Evolutionary conservation across 2,888 invertebrate species (phyloP), one percentile per base, ranked within the genome.

Genomic region (Dryomyza anilis): DNA sequence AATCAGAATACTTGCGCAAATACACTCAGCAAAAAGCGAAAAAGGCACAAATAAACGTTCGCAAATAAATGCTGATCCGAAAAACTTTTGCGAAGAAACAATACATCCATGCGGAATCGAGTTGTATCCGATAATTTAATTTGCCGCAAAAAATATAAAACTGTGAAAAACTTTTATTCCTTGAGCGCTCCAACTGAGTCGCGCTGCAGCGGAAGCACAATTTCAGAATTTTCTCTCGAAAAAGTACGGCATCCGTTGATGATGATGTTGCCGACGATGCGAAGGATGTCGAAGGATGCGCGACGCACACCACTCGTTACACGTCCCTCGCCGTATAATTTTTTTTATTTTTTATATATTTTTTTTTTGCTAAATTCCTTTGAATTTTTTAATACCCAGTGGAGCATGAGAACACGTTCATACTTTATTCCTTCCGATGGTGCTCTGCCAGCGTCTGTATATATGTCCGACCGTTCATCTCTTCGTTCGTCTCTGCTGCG

Each of bases 1-100:
- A 79, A 79, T 79, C 79, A 79, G 79, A 76, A 79, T 78, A 76
- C 79, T 78, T 76, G 52, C 43, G 36, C 74, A 79, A 80, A 79
- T 78, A 77, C 73, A 70, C 71, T 46, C 55, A 46, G 55, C 60
- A 33, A 57, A 25, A 46, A 39, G 45, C n/a, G 45, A 27, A 8
- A 43, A 14, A 23, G n/a, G 3, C 14, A 27, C 21, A 55, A 7
- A 46, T 29, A 33, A 48, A 16, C 33, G 21, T 12, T 48, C 58
- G 61, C 61, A 64, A 68, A 66, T 66, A 67, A 66, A 64, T 64
- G 68, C 68, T 68, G 68, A 68, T 65, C 68, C 65, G n/a, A 63
- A 66, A 66, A 68, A 58, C 53, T 66, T 66, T 66, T 48, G 50
- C 59, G 61, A 58, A 59, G 61, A 68, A 68, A 68, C 68, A 68